Conservation (phyloP, 1,140 invertebrate genomes). For the Drosophila sucinea region DNA sequence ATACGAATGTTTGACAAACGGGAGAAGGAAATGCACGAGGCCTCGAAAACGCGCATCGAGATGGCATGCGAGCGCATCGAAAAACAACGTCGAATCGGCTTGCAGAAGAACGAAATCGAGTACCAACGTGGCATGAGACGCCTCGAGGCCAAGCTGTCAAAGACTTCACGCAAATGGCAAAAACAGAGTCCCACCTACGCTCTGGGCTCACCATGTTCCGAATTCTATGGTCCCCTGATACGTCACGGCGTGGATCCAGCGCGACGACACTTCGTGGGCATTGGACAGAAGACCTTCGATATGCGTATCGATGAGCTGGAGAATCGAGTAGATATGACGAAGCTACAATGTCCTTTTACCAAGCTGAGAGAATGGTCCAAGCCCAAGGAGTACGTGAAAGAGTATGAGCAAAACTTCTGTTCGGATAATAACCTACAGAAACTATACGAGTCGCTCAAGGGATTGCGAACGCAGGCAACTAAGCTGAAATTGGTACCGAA, state of each 20-base stretch:
- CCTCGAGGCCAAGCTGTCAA: conserved; percentile 48
- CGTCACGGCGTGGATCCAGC: conserved; percentile 84
- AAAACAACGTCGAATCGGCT: conserved; percentile 76
- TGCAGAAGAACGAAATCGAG: conserved; percentile 78
- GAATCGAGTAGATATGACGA: conserved; percentile 46
- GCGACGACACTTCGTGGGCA: conserved; percentile 77
- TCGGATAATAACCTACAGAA: conserved; percentile 67
- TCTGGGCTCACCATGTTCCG: conserved; percentile 83
- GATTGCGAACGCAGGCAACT: conserved; percentile 33
- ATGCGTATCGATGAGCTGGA: conserved; percentile 76
- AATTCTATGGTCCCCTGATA: conserved; percentile 84
- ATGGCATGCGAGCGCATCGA: conserved; percentile 75
- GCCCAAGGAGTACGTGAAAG: conserved; percentile 64
- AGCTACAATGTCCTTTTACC: conserved; percentile 65
- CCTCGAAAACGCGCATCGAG: conserved; percentile 83
- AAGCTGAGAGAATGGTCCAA: conserved; percentile 74
- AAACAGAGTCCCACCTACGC: conserved; percentile 83
- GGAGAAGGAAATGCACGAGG: conserved; percentile 75
- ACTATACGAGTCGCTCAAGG: conserved; percentile 63
- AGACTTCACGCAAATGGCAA: conserved; percentile 41
- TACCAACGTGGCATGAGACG: conserved; percentile 77
- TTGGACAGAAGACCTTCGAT: conserved; percentile 62
- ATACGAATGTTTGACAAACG: conserved; percentile 82
- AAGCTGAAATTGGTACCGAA: conserved; percentile 49
- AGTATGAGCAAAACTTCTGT: conserved; percentile 77